Base-by-base conservation (phyloP, 1,140 invertebrate species). In the Aporrectodea caliginosa region DNA sequence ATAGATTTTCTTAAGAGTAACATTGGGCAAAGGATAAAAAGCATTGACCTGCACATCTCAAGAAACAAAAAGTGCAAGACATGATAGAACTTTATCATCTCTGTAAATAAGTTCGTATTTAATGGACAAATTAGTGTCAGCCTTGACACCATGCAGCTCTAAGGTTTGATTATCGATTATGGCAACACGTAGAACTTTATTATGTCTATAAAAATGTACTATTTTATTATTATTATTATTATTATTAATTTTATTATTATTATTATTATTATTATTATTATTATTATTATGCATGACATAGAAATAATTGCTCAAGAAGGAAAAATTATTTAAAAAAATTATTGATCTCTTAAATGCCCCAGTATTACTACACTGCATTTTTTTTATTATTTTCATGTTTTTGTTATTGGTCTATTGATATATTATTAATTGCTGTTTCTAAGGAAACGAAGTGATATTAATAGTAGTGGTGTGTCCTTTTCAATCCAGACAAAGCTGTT, bases 251-350 rank as follows among this genome's bases (percentile, higher is more conserved):
- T 68, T 68, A 27, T 14, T 68, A 68, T 68, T 68, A 68, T 68
- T 68, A 68, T 68, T 68, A 68, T 68, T 68, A 68, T 68, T 68
- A 27, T 16, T 68, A 68, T 68, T 68, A 68, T 68, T 68, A 68
- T 68, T 68, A 68, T 68, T 68, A 68, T 68, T 68, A 68, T 16
- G 14, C 27, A 16, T 68, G 27, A 68, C 27, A 27, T 68, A 27
- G 58, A 68, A 16, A 68, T 16, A 16, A 68, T 68, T 16, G 27
- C 27, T 68, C 14, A 68, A 68, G 14, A 68, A 68, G 27, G 27
- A 68, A 16, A 16, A 68, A 68, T 27, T 68, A 14, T 16, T 14
- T 27, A 68, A 68, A 68, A 68, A 14, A 68, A 68, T 16, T 68
- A 27, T 68, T 68, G 27, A 68, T 68, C n/a, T n/a, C n/a, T n/a